Evolutionary conservation across 2,888 invertebrate species (phyloP).

Genomic region (Ochropleura leucogaster): DNA sequence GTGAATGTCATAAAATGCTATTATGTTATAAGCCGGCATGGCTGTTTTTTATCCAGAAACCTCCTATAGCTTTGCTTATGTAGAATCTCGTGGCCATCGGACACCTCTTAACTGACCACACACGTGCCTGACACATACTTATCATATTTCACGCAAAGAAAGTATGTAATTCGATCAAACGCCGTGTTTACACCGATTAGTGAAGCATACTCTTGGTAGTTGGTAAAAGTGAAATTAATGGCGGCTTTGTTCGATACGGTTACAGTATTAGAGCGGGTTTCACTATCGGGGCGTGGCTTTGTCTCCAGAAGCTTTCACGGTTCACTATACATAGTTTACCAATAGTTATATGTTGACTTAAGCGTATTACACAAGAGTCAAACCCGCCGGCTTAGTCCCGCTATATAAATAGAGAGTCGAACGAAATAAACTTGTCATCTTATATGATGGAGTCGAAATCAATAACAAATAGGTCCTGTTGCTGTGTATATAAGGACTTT

Average conservation of each 20-base stretch:
- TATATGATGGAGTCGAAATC: constrained; percentile 40
- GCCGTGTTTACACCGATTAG: constrained; percentile 80
- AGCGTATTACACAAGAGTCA: constrained; percentile 31
- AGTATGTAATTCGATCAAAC: constrained; percentile 81
- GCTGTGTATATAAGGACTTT: constrained; percentile 2
- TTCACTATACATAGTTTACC: constrained; percentile 42
- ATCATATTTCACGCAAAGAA: constrained; percentile 77
- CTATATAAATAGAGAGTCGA: constrained; percentile 30
- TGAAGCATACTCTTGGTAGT: constrained; percentile 79
- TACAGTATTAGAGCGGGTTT: constrained; percentile 70
- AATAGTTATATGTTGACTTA: constrained; percentile 34
- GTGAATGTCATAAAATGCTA: neutral
- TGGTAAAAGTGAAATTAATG: constrained; percentile 84
- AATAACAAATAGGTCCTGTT: constrained; percentile 26
- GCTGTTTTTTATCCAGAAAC: neutral
- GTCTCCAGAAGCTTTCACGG: constrained; percentile 69
- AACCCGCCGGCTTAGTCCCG: constrained; percentile 11
- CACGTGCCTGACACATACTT: constrained; percentile 57
- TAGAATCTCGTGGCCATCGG: constrained; percentile 7
- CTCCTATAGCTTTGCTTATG: neutral
- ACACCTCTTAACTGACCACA: constrained; percentile 28
- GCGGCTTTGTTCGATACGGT: constrained; percentile 72
- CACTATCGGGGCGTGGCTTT: constrained; percentile 71
- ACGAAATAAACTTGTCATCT: constrained; percentile 37
- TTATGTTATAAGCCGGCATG: neutral